These are phyloP conservation scores for Mesorhabditis sp. DNA, from an alignment of 2,888 invertebrate genomes.

Conservation along the genomic window DNA sequence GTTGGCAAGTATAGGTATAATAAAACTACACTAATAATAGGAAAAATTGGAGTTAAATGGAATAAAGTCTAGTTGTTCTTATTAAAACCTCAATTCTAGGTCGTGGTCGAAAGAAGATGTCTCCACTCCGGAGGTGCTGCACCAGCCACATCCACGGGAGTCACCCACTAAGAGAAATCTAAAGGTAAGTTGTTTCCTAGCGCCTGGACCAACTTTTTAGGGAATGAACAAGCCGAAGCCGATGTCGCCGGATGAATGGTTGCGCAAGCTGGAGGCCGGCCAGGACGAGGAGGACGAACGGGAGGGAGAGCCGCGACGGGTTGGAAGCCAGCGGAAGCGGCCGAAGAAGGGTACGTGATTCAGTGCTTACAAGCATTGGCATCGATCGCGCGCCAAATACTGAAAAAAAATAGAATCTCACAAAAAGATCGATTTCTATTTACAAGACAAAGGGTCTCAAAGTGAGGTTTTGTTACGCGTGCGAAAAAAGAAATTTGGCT, in stretches of 20 bases:
- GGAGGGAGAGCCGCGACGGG: conserved; percentile 22
- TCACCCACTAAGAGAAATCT: conserved; percentile 34
- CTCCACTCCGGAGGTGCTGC: conserved; percentile 20
- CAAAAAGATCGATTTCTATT: too few species aligned
- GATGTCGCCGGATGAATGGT: conserved; percentile 55
- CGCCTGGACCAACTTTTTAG: not conserved
- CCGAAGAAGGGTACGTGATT: conserved; percentile 25
- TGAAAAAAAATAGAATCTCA: not conserved
- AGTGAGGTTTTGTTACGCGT: not conserved
- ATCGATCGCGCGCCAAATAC: not conserved
- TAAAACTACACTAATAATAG: too few species aligned
- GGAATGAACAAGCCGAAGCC: conserved; percentile 41
- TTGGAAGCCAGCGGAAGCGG: conserved; percentile 28
- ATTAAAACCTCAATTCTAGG: conserved; percentile 2
- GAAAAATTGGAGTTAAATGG: too few species aligned
- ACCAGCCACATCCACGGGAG: conserved; percentile 11
- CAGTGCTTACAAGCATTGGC: not conserved
- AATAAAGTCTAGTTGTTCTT: too few species aligned
- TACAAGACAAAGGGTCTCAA: too few species aligned
- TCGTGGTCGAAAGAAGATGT: conserved; percentile 42
- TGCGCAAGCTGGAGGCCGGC: conserved; percentile 48
- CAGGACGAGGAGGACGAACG: conserved; percentile 23
- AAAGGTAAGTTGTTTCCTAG: conserved; percentile 19
- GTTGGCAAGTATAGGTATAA: too few species aligned
- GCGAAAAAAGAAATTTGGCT: not conserved